Conservation (phyloP, 2,888 invertebrate genomes). For the Dryobota labecula region DNA sequence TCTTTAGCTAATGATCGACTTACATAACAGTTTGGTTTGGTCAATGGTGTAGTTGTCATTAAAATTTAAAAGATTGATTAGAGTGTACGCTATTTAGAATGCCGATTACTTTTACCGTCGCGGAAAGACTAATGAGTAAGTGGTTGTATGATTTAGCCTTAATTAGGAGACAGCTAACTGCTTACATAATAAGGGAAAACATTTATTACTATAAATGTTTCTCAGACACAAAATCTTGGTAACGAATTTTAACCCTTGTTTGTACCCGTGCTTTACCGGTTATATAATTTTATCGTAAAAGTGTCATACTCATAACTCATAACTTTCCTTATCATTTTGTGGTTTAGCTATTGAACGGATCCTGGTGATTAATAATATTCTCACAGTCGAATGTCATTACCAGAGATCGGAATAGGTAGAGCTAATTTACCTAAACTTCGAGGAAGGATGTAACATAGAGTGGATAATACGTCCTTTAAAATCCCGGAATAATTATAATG, state of each 20-base stretch:
- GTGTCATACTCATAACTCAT: no score
- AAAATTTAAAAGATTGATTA: background rate
- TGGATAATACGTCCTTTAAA: no score
- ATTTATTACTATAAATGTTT: background rate
- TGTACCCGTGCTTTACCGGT: no score
- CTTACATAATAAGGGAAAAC: background rate
- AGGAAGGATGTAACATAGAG: no score
- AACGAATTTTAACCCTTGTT: background rate
- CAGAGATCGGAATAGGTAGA: no score
- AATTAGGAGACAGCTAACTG: background rate
- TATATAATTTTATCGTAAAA: no score
- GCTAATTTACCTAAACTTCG: no score
- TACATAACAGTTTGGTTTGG: background rate
- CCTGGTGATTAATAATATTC: conserved; percentile 40
- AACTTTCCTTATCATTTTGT: background rate
- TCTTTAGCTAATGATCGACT: conserved; percentile 19
- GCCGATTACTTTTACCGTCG: background rate
- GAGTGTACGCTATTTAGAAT: background rate
- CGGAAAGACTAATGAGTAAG: background rate
- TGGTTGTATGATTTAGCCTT: background rate
- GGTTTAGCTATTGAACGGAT: background rate
- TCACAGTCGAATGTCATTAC: conserved; percentile 28
- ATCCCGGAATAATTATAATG: no score
- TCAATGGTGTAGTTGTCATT: background rate
- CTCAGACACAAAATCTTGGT: background rate